phyloP scores from a whole-genome alignment of 2,113 vertebrate species.

The Micronycteris hirsuta region DNA sequence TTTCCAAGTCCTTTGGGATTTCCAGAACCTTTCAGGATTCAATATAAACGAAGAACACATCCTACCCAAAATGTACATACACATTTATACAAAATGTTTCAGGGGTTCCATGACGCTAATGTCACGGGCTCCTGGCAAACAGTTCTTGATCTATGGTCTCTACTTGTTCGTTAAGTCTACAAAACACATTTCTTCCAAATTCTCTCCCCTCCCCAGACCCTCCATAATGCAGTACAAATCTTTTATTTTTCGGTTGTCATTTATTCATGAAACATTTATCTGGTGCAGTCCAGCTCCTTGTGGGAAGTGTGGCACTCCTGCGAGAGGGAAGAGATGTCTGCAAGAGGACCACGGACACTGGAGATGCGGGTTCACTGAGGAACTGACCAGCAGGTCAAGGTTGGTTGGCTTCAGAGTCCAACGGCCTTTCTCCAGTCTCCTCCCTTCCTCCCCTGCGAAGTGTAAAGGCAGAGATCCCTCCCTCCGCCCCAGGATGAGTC shows the following conservation, averaged over 20 bases:
- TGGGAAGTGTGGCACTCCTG: not conserved
- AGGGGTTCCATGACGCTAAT: not conserved
- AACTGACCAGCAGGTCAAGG: not conserved
- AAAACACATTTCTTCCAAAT: not conserved
- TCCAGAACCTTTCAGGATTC: not conserved
- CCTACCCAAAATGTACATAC: not conserved
- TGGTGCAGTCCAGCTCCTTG: not conserved
- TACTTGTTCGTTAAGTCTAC: not conserved
- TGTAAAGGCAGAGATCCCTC: not conserved
- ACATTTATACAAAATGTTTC: not conserved
- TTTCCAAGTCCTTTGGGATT: not conserved
- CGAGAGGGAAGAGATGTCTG: not conserved
- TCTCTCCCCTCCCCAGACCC: not conserved
- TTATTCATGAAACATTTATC: not conserved
- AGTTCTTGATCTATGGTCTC: not conserved
- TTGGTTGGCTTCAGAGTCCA: not conserved
- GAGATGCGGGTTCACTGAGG: not conserved
- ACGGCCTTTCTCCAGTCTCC: not conserved
- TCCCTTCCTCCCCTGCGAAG: not conserved
- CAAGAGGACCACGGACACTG: not conserved
- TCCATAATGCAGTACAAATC: not conserved
- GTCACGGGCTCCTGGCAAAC: not conserved
- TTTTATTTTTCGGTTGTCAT: not conserved
- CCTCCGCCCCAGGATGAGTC: not conserved
- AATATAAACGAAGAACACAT: not conserved